phyloP scores from a whole-genome alignment of 1,140 invertebrate species.

The Onthophagus taurus region DNA sequence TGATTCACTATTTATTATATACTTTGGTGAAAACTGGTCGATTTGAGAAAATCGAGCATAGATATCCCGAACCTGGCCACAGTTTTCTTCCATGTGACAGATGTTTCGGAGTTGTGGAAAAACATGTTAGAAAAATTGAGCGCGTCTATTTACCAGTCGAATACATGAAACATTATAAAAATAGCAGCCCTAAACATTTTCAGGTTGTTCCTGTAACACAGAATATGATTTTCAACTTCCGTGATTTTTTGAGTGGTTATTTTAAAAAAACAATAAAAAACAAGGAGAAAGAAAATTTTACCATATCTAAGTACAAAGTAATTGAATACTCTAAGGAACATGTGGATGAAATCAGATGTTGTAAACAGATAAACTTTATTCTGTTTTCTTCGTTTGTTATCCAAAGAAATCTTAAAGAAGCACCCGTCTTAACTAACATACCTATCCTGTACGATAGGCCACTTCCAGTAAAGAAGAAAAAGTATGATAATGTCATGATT shows the following conservation, averaged over 20 bases:
- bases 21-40: background rate
- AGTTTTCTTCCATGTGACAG: constrained; percentile 14
- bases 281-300: background rate
- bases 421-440: background rate
- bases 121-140: constrained; percentile 8
- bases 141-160: constrained; percentile 2
- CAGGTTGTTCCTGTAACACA: background rate
- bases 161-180: background rate
- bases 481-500: background rate
- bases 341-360: background rate
- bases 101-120: constrained; percentile 11
- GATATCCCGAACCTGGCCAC: constrained; percentile 12
- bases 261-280: constrained; percentile 4
- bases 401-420: constrained; percentile 1
- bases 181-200: background rate
- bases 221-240: constrained; percentile 1
- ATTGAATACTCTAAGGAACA: background rate
- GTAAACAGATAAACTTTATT: background rate
- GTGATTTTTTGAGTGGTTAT: background rate
- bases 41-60: constrained; percentile 9
- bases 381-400: constrained; percentile 1
- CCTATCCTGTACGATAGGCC: background rate
- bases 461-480: background rate
- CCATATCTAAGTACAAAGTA: constrained; percentile 1
- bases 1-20: constrained; percentile 8